A percentile compares a stretch with the other conserved stretches of the same genome.
These are phyloP conservation scores for Strigamia transsilvanica DNA, from an alignment of 2,888 invertebrate species.

Conservation along the genomic window DNA sequence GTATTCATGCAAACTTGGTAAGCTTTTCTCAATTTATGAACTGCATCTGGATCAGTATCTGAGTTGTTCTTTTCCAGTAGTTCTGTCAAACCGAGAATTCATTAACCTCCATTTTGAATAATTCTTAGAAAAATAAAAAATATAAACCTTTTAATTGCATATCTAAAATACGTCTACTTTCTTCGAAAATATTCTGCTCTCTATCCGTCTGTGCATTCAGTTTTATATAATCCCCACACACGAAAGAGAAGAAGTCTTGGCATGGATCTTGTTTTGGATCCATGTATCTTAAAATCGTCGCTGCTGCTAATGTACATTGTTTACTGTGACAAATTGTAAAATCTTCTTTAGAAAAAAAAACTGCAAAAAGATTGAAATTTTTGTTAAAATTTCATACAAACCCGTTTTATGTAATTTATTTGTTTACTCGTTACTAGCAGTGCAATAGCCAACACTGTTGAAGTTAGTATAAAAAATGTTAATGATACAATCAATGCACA, in stretches of 20 bases:
- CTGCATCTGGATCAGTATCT: not conserved
- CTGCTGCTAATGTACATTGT: conserved; percentile 11
- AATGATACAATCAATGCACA: not conserved
- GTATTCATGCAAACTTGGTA: conserved; percentile 27
- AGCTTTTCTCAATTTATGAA: conserved; percentile 1
- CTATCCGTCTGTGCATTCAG: not conserved
- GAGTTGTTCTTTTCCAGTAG: conserved; percentile 10
- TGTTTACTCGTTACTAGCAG: not conserved
- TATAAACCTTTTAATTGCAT: conserved; percentile 7
- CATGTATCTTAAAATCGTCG: conserved; percentile 5
- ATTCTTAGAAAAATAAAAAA: not conserved
- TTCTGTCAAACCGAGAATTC: not conserved
- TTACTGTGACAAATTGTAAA: not conserved
- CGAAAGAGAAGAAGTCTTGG: conserved; percentile 34
- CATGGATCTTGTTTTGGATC: conserved; percentile 43
- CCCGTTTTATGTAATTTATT: not conserved
- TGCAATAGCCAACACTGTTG: conserved; percentile 5
- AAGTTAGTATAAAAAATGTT: not conserved
- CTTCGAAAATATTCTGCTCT: conserved; percentile 10
- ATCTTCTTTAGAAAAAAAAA: not conserved
- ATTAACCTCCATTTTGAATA: not conserved
- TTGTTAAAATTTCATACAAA: not conserved
- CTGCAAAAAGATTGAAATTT: not conserved
- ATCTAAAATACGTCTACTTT: conserved; percentile 24
- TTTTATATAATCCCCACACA: conserved; percentile 27